Percentiles rank a stretch among this genome's conserved stretches.
These are phyloP conservation scores for Chlamydotis undulata DNA, from an alignment of 2,113 vertebrate species.

Conservation along the genomic window DNA sequence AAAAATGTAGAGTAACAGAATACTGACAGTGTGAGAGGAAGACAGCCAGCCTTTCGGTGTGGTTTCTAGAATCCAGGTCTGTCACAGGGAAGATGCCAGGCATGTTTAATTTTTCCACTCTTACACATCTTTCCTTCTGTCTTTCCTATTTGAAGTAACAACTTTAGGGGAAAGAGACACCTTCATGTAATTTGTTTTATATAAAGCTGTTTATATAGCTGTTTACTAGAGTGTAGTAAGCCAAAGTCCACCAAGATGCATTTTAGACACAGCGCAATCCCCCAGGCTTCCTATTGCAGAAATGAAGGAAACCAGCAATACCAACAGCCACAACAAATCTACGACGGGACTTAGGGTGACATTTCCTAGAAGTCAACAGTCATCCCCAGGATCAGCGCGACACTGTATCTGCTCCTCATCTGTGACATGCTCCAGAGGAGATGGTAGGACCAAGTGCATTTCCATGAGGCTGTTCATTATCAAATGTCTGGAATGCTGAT, in stretches of 20 bases:
- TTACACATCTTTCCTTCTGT: not conserved
- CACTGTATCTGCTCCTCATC: not conserved
- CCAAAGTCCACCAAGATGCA: not conserved
- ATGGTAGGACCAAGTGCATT: not conserved
- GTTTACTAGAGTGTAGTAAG: not conserved
- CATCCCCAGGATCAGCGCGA: not conserved
- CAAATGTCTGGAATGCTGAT: not conserved
- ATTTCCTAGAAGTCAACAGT: not conserved
- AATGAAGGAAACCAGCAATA: not conserved
- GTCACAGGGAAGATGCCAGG: not conserved
- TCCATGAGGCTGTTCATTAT: not conserved
- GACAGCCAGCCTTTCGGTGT: not conserved
- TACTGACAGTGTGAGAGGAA: not conserved
- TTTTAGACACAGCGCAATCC: not conserved
- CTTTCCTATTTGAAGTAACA: not conserved
- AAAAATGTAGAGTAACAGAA: not conserved
- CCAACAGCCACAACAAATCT: not conserved
- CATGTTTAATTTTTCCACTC: not conserved
- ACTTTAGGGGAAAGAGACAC: not conserved
- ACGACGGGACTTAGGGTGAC: accelerated
- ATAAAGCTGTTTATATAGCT: not conserved
- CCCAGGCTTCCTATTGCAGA: not conserved
- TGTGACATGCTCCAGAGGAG: not conserved
- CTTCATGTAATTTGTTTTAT: not conserved
- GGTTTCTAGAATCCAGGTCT: not conserved